Conservation (phyloP, 2,888 invertebrate species). For the Biston stratarius region DNA sequence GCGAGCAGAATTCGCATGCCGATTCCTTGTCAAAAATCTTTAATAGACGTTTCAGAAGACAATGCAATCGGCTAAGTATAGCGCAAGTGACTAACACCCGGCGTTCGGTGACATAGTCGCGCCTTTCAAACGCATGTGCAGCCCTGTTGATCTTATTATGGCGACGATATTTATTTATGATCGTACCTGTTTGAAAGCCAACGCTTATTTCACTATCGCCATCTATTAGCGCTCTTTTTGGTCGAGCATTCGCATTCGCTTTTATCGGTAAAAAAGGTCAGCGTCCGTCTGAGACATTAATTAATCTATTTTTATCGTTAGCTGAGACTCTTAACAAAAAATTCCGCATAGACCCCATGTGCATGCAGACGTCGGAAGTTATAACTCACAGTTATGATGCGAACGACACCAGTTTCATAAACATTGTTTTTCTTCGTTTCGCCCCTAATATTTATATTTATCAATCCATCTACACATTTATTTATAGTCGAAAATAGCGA, state of each 20-base stretch:
- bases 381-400: slow-evolving; percentile 86
- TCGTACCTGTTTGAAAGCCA: slow-evolving; percentile 76
- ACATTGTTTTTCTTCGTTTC: slow-evolving; percentile 86
- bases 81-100: slow-evolving; percentile 81
- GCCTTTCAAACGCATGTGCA: slow-evolving; percentile 67
- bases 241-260: slow-evolving; percentile 32
- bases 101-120: slow-evolving; percentile 55
- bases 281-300: slow-evolving; percentile 41
- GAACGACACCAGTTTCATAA: slow-evolving; percentile 86
- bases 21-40: slow-evolving; percentile 86
- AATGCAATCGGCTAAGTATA: slow-evolving; percentile 85
- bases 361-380: slow-evolving; percentile 83
- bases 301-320: slow-evolving; percentile 63
- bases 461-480: slow-evolving; percentile 87
- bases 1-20: slow-evolving; percentile 82
- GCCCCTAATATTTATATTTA: slow-evolving; percentile 87
- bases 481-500: slow-evolving; percentile 85
- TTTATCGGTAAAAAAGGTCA: slow-evolving; percentile 44
- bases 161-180: slow-evolving; percentile 80
- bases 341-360: slow-evolving; percentile 79
- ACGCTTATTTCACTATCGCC: slow-evolving; percentile 64
- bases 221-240: slow-evolving; percentile 38
- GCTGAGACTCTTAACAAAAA: slow-evolving; percentile 69
- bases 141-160: slow-evolving; percentile 83
- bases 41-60: slow-evolving; percentile 87